Conservation (phyloP, 1,140 invertebrate genomes). For the Popillia japonica region DNA sequence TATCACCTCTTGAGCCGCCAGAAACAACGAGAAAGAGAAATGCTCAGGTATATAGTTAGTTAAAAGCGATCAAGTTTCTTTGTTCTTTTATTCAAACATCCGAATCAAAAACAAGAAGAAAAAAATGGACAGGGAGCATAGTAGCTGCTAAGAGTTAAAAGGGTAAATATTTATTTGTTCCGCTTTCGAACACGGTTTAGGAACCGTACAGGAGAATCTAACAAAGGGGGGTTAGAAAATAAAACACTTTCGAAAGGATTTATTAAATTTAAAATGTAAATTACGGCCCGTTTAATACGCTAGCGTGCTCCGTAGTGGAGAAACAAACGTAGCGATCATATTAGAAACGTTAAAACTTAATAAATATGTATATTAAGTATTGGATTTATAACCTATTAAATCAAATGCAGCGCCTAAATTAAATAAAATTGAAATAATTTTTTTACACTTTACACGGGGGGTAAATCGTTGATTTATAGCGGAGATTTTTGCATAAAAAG, state of each 20-base stretch:
- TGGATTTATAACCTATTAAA: slow-evolving; percentile 36
- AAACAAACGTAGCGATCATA: slow-evolving; percentile 12
- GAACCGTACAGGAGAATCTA: not conserved
- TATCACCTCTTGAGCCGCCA: not conserved
- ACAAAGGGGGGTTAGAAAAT: slow-evolving; percentile 27
- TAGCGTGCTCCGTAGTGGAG: not conserved
- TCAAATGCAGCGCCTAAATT: slow-evolving; percentile 27
- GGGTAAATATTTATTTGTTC: slow-evolving; percentile 39
- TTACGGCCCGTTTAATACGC: slow-evolving; percentile 8
- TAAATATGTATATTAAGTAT: slow-evolving; percentile 36
- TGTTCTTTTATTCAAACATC: not conserved
- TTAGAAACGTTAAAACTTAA: slow-evolving; percentile 18
- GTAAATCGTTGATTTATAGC: slow-evolving; percentile 32
- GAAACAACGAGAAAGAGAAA: slow-evolving; percentile 7
- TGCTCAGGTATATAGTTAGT: not conserved
- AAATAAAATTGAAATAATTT: slow-evolving; percentile 36
- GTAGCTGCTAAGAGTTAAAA: slow-evolving; percentile 17
- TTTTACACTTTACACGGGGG: not conserved
- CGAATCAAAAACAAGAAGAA: slow-evolving; percentile 2
- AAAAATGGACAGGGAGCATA: not conserved
- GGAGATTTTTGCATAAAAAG: slow-evolving; percentile 37
- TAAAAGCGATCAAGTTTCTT: slow-evolving; percentile 17
- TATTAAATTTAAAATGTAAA: slow-evolving; percentile 37
- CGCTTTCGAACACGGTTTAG: not conserved
- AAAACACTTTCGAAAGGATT: slow-evolving; percentile 12